Conservation (phyloP, 2,113 vertebrate species). For the Esox niger region DNA sequence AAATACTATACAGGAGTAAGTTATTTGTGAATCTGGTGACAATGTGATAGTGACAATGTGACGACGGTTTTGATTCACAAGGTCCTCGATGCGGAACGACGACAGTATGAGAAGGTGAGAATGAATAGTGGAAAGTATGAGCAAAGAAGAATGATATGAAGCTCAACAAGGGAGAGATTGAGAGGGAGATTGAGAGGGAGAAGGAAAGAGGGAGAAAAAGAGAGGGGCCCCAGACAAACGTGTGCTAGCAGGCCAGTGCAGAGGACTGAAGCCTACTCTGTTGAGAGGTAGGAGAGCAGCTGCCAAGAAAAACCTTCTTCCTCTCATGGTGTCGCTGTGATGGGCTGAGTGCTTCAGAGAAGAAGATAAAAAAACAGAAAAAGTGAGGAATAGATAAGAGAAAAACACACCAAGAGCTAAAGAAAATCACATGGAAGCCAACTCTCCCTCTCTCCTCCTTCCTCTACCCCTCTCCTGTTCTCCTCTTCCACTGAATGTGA, state of each 20-base stretch:
- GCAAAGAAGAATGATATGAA: not conserved
- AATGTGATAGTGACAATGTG: constrained; percentile 26
- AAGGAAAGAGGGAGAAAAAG: not conserved
- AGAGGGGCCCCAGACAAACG: constrained; percentile 34
- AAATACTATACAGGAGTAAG: not conserved
- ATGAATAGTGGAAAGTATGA: constrained; percentile 12
- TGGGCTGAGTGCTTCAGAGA: not conserved
- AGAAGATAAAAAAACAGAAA: not conserved
- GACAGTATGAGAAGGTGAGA: too few species aligned
- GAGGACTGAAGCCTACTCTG: constrained; percentile 27
- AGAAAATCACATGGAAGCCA: constrained; percentile 38
- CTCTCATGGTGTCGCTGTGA: constrained; percentile 41
- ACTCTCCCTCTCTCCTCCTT: not conserved
- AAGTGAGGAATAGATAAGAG: not conserved
- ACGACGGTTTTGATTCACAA: too few species aligned
- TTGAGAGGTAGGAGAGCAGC: constrained; percentile 41
- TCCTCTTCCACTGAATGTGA: constrained; percentile 1
- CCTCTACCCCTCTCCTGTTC: too few species aligned
- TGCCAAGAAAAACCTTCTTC: constrained; percentile 59
- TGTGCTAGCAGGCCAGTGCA: constrained; percentile 20
- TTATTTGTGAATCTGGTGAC: not conserved
- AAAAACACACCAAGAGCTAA: constrained; percentile 24
- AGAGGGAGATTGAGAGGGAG: not conserved
- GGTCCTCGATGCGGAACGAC: too few species aligned
- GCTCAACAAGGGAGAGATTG: not conserved